Evolutionary conservation across 2,797 vertebrate genomes (phyloP).

Genomic region (Mus spretus): DNA sequence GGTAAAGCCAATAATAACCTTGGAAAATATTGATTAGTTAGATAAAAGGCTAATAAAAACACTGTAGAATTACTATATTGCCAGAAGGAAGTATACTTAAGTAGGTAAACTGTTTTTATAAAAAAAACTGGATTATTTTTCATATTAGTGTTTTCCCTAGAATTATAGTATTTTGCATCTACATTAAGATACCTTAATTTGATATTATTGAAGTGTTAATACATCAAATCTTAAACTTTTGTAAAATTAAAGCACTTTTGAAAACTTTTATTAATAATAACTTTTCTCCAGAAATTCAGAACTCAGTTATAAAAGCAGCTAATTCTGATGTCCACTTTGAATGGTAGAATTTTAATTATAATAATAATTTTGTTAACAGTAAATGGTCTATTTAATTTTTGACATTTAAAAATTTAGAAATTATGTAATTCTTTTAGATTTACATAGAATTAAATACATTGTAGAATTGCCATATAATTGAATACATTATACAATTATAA

Average conservation of each 20-base stretch:
- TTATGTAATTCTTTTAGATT: neutral
- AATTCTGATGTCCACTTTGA: neutral
- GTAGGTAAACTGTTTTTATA: neutral
- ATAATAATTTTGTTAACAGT: neutral
- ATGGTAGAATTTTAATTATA: slow-evolving; percentile 6
- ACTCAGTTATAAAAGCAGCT: neutral
- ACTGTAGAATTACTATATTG: neutral
- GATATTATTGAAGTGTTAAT: neutral
- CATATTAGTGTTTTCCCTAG: neutral
- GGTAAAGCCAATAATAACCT: neutral
- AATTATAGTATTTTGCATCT: neutral
- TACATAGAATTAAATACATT: neutral
- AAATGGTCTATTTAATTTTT: neutral
- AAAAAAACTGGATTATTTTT: neutral
- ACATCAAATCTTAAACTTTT: neutral
- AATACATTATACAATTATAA: slow-evolving; percentile 18
- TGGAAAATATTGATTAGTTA: neutral
- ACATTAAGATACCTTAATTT: neutral
- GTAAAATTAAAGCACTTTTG: neutral
- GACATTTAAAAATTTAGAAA: neutral
- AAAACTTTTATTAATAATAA: neutral
- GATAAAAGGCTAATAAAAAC: neutral
- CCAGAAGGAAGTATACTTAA: neutral
- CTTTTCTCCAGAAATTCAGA: neutral
- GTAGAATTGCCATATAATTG: neutral